Conservation (phyloP, 2,797 vertebrate genomes). For the Periophthalmus magnuspinnatus region DNA sequence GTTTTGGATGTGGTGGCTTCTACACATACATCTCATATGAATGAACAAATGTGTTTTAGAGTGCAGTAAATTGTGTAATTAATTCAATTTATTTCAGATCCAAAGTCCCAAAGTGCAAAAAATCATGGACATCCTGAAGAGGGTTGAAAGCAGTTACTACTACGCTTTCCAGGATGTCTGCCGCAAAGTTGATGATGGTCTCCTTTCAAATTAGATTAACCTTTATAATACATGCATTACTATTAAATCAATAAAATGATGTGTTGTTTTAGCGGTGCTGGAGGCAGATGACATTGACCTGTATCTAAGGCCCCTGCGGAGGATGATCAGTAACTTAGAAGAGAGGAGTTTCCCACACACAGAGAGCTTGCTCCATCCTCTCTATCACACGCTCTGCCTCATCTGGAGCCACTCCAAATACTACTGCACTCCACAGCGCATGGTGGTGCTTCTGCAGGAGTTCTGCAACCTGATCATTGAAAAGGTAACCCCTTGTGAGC, state of each 20-base stretch:
- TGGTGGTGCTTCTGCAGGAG: conserved; percentile 83
- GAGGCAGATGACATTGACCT: conserved; percentile 77
- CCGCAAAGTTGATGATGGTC: conserved; percentile 73
- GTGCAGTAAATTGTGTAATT: neutral
- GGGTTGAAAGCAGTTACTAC: conserved; percentile 75
- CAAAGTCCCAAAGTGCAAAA: conserved; percentile 70
- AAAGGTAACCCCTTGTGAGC: conserved; percentile 67
- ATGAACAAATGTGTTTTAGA: neutral
- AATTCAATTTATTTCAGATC: conserved; percentile 53
- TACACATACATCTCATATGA: neutral
- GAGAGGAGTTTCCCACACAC: conserved; percentile 77
- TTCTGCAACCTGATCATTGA: conserved; percentile 89
- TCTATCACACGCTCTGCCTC: conserved; percentile 88
- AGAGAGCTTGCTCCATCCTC: conserved; percentile 77
- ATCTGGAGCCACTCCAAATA: conserved; percentile 86
- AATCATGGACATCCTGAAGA: conserved; percentile 74
- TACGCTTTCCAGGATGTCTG: conserved; percentile 70
- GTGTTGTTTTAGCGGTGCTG: conserved; percentile 60
- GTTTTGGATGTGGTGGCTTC: conserved; percentile 1
- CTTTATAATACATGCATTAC: neutral
- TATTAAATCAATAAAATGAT: neutral
- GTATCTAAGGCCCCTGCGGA: conserved; percentile 74
- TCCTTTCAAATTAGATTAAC: neutral
- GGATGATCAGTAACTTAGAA: conserved; percentile 73
- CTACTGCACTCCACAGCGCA: conserved; percentile 78